Conservation (phyloP, 37 sponge, comb jelly and placozoan genomes). For the Beroe forskalii region DNA sequence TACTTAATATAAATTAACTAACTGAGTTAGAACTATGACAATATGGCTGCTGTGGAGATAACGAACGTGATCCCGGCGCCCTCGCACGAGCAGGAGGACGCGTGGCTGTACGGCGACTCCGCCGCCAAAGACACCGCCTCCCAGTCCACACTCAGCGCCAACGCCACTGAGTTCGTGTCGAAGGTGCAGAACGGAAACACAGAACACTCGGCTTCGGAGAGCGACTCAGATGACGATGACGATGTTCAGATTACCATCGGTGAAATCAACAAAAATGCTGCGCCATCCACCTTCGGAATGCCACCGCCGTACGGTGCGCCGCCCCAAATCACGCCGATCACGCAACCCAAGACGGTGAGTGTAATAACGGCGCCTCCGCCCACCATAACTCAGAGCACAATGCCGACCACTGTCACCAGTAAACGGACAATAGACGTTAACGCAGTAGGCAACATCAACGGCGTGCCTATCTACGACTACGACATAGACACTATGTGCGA, state of each 20-base stretch:
- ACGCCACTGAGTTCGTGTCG: constrained; percentile 55
- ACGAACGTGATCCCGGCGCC: constrained; percentile 43
- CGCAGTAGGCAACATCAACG: constrained; percentile 83
- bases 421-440: constrained; percentile 78
- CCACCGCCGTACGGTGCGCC: neutral
- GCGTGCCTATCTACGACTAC: constrained; percentile 80
- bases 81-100: constrained; percentile 9
- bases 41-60: constrained; percentile 62
- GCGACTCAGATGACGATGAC: constrained; percentile 75
- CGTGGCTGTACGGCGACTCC: constrained; percentile 39
- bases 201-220: constrained; percentile 28
- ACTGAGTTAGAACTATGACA: constrained; percentile 40
- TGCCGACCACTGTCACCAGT: constrained; percentile 20
- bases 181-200: constrained; percentile 38
- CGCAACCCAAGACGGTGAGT: constrained; percentile 34
- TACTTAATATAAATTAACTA: too few relatives aligned
- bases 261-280: constrained; percentile 70
- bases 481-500: constrained; percentile 76
- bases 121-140: neutral
- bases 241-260: constrained; percentile 91
- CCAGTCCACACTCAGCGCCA: constrained; percentile 34
- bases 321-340: neutral
- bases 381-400: neutral
- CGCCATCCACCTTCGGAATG: constrained; percentile 18
- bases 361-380: constrained; percentile 47